Conservation (phyloP, 1,140 invertebrate species). For the Lordiphosa mommai region DNA sequence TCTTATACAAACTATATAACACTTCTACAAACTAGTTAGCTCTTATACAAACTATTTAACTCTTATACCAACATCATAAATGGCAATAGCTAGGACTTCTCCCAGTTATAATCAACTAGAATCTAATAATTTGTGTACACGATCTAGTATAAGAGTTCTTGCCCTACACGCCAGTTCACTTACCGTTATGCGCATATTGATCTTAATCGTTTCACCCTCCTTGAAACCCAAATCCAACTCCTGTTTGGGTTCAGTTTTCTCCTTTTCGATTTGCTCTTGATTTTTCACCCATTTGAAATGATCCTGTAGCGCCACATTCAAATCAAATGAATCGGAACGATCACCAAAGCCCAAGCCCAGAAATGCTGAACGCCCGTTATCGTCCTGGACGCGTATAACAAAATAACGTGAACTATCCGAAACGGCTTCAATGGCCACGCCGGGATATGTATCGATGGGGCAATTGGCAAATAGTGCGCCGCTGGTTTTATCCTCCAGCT, state of each 20-base stretch:
- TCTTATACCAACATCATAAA: too few species aligned
- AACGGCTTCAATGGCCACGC: constrained; percentile 96
- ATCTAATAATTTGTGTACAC: too few species aligned
- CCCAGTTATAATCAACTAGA: too few species aligned
- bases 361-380: constrained; percentile 96
- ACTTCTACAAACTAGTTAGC: too few species aligned
- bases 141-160: too few species aligned
- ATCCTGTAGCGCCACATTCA: constrained; percentile 99
- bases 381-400: constrained; percentile 97
- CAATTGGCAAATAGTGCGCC: constrained; percentile 99
- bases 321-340: constrained; percentile 98
- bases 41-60: too few species aligned
- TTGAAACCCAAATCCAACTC: constrained; percentile 98
- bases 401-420: constrained; percentile 99
- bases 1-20: too few species aligned
- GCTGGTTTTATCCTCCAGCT: constrained; percentile 96
- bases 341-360: constrained; percentile 99
- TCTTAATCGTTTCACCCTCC: constrained; percentile 99
- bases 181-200: constrained; percentile 98
- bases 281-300: constrained; percentile 99
- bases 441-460: constrained; percentile 97
- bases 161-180: too few species aligned
- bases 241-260: constrained; percentile 87
- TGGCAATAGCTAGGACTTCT: too few species aligned
- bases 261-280: constrained; percentile 92